These are phyloP conservation scores for Pedetes capensis DNA, from an alignment of 2,113 vertebrate genomes.

Conservation along the genomic window DNA sequence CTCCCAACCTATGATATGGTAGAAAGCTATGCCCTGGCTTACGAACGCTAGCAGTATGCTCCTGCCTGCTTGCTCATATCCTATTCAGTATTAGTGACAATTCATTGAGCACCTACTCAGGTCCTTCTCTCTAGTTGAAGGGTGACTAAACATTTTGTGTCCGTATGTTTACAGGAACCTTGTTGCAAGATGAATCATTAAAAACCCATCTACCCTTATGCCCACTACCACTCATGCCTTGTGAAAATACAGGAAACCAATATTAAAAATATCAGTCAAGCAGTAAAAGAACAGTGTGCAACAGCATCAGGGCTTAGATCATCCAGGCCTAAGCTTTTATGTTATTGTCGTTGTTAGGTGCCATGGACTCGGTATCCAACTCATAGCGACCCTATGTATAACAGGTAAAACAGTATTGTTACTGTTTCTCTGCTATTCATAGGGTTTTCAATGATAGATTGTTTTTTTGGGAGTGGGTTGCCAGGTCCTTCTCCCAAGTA, in stretches of 20 bases:
- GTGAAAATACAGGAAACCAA: background rate
- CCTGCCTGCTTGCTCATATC: background rate
- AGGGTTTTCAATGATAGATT: too few species aligned
- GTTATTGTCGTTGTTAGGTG: too few species aligned
- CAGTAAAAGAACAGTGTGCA: background rate
- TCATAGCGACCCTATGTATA: too few species aligned
- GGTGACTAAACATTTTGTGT: background rate
- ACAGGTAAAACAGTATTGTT: too few species aligned
- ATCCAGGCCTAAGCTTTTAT: background rate
- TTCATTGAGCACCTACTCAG: rapidly evolving
- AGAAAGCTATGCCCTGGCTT: background rate
- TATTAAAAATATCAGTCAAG: background rate
- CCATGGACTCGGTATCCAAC: too few species aligned
- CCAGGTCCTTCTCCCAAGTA: too few species aligned
- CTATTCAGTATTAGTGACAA: background rate
- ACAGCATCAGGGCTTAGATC: background rate
- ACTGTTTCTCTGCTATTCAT: too few species aligned
- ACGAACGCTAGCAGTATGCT: background rate
- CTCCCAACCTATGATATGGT: background rate
- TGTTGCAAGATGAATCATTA: background rate
- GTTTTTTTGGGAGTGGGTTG: too few species aligned
- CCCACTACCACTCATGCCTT: too few species aligned
- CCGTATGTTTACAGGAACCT: background rate
- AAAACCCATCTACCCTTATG: background rate
- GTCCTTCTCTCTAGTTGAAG: background rate